Evolutionary conservation across 2,888 invertebrate species (phyloP).

Genomic region (Tachina fera): DNA sequence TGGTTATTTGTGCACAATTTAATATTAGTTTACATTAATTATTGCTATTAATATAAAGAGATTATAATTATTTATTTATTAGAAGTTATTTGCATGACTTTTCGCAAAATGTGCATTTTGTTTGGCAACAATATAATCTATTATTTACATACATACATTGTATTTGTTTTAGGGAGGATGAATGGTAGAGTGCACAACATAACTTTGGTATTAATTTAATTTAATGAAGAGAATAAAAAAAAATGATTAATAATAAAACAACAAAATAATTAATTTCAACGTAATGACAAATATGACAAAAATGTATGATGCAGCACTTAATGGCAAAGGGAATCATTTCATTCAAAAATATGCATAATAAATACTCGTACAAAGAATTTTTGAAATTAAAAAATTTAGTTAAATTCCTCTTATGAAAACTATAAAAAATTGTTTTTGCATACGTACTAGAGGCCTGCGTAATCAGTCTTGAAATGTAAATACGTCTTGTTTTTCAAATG

Average conservation of each 20-base stretch:
- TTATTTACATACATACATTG: background rate
- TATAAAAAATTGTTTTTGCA: background rate
- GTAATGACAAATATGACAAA: constrained; percentile 7
- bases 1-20: constrained; percentile 45
- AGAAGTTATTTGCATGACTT: constrained; percentile 33
- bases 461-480: too few species aligned
- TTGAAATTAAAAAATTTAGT: background rate
- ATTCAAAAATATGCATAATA: background rate
- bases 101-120: constrained; percentile 13
- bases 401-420: background rate
- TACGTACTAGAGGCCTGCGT: too few species aligned
- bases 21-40: constrained; percentile 41
- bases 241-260: constrained; percentile 28
- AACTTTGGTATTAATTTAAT: background rate
- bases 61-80: constrained; percentile 63
- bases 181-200: background rate
- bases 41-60: constrained; percentile 44
- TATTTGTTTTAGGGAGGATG: background rate
- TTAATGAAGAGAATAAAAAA: background rate
- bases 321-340: constrained; percentile 5
- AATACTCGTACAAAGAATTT: background rate
- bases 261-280: constrained; percentile 38
- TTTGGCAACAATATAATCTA: constrained; percentile 1
- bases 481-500: too few species aligned
- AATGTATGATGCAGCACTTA: background rate